phyloP scores from a whole-genome alignment of 2,888 invertebrate genomes.

The Desoria tigrina region DNA sequence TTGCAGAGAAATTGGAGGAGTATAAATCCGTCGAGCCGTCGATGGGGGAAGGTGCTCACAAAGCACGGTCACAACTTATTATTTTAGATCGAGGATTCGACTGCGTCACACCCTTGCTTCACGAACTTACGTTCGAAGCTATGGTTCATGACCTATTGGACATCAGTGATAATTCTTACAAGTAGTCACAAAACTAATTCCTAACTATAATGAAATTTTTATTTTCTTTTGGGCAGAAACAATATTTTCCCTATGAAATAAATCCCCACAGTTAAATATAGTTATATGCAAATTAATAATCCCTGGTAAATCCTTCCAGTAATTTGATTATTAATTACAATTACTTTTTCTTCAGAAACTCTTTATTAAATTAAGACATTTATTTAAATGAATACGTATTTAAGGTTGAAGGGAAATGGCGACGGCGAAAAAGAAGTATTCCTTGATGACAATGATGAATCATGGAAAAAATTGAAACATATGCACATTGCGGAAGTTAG shows the following conservation, averaged over 20 bases:
- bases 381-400: no score
- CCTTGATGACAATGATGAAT: conserved; percentile 46
- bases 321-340: no score
- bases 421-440: conserved; percentile 35
- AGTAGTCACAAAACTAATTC: no score
- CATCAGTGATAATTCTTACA: conserved; percentile 29
- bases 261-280: no score
- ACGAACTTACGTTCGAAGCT: conserved; percentile 39
- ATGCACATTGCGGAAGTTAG: conserved; percentile 46
- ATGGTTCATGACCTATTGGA: conserved; percentile 34
- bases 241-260: no score
- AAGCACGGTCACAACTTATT: conserved; percentile 43
- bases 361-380: no score
- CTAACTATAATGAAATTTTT: no score
- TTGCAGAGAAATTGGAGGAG: conserved; percentile 46
- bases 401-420: conserved; percentile 10
- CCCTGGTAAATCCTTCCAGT: no score
- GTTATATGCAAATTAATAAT: no score
- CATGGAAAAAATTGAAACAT: conserved; percentile 45
- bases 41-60: conserved; percentile 44
- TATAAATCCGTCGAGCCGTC: conserved; percentile 36
- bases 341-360: no score
- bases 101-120: conserved; percentile 32
- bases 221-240: no score
- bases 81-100: conserved; percentile 46